A percentile compares a stretch with the other conserved stretches of the same genome.
Evolutionary conservation across 2,888 invertebrate species (phyloP).

Genomic region (Himalopsyche japonica): DNA sequence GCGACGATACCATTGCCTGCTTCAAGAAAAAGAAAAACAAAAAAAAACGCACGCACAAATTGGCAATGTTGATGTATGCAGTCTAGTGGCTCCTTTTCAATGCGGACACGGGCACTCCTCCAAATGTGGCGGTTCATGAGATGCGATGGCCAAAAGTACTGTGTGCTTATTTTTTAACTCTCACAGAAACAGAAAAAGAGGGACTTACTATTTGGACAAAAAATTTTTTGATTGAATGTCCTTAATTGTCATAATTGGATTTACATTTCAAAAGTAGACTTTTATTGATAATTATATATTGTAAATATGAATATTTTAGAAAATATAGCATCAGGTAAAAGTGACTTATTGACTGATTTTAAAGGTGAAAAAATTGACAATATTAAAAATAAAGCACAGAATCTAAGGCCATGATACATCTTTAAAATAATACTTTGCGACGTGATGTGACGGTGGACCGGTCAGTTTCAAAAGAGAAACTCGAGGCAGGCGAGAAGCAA

Average conservation of each 20-base stretch:
- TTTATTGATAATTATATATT: too few species aligned
- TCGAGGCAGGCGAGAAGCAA: constrained; percentile 62
- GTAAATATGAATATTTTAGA: too few species aligned
- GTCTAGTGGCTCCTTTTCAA: background rate
- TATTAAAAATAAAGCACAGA: background rate
- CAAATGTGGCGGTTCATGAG: background rate
- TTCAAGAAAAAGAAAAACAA: constrained; percentile 4
- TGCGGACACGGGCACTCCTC: background rate
- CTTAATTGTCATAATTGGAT: too few species aligned
- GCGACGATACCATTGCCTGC: background rate
- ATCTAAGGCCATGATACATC: background rate
- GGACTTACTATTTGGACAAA: too few species aligned
- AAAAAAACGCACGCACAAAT: constrained; percentile 21
- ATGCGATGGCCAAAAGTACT: background rate
- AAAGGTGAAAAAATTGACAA: background rate
- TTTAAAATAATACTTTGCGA: background rate
- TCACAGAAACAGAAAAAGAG: too few species aligned
- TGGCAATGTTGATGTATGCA: constrained; percentile 7
- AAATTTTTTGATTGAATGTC: too few species aligned
- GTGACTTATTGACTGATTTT: background rate
- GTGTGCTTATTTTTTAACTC: background rate
- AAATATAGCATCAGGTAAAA: background rate
- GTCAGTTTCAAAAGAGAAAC: constrained; percentile 55
- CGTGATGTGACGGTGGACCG: background rate
- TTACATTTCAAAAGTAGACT: too few species aligned